These are phyloP conservation scores for Tiaroga cobitis DNA, from an alignment of 2,797 vertebrate species.

Conservation along the genomic window DNA sequence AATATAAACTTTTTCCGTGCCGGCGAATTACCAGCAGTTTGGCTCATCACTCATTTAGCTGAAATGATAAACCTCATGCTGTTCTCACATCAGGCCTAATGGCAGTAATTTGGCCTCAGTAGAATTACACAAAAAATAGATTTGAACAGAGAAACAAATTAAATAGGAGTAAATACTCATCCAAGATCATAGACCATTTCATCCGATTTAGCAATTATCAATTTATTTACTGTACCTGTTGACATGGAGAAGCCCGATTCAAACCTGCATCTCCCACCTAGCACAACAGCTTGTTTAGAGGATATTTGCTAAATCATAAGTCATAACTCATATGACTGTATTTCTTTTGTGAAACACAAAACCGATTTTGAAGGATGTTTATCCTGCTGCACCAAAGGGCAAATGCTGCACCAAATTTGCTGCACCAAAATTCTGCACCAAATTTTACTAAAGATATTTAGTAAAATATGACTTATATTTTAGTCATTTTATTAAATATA, in stretches of 20 bases:
- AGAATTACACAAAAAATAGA: background rate
- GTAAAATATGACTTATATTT: background rate
- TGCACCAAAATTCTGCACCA: no score
- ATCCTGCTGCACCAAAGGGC: background rate
- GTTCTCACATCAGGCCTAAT: slow-evolving; percentile 37
- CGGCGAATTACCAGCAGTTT: slow-evolving; percentile 7
- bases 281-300: background rate
- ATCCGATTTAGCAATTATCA: no score
- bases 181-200: background rate
- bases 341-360: background rate
- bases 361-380: background rate
- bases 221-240: no score
- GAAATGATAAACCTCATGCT: slow-evolving; percentile 29
- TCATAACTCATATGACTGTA: background rate
- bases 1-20: slow-evolving; percentile 4
- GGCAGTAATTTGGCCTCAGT: slow-evolving; percentile 31
- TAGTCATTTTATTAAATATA: no score
- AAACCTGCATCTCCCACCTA: background rate
- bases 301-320: background rate
- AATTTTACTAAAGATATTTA: no score
- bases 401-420: no score
- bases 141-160: background rate
- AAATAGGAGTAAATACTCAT: background rate
- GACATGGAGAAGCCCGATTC: no score
- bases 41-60: slow-evolving; percentile 15